Evolutionary conservation across 2,113 vertebrate genomes (phyloP), one percentile per base, ranked within the genome.

Genomic region (Panurus biarmicus): DNA sequence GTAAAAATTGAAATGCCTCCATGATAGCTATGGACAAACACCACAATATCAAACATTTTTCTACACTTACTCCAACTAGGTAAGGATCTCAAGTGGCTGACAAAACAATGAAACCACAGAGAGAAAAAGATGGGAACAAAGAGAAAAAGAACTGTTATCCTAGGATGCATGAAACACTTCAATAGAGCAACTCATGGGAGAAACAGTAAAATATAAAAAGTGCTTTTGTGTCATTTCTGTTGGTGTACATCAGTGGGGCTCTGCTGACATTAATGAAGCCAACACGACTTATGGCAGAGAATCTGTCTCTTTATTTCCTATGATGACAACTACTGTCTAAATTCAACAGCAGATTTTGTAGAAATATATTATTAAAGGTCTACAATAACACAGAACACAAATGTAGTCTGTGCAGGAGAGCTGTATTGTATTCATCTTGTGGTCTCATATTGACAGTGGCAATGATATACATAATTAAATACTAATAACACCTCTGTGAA

Each of bases 401-500:
- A 83, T 11, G 53, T 13, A 42, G 51, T 70, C 64, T 95, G 75
- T 60, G 66, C 35, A 76, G 53, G 53, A 72, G 47, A 94, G 44
- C 23, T 74, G 58, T 67, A 85, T 38, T 83, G n/a, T 29, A 66
- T 91, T 97, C 60, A 54, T 93, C 94, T 89, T 85, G 42, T 72
- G 29, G 73, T 45, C 92, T 93, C 84, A 60, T 54, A 82, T 85
- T 94, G 90, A 91, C 92, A 92, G 85, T 80, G 91, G 86, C 62
- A 81, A 35, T 93, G 56, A 56, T 85, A 96, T 26, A 72, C 48
- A 44, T 94, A 95, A 94, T 84, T 93, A 82, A 94, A 85, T 90
- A 91, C 54, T 71, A 96, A 85, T 90, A 96, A 90, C 53, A 92
- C 51, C 50, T 91, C 79, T 81, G 76, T 57, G 61, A 82, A 93